Evolutionary conservation across 2,888 invertebrate species (phyloP).

Genomic region (Brenthis hecate): DNA sequence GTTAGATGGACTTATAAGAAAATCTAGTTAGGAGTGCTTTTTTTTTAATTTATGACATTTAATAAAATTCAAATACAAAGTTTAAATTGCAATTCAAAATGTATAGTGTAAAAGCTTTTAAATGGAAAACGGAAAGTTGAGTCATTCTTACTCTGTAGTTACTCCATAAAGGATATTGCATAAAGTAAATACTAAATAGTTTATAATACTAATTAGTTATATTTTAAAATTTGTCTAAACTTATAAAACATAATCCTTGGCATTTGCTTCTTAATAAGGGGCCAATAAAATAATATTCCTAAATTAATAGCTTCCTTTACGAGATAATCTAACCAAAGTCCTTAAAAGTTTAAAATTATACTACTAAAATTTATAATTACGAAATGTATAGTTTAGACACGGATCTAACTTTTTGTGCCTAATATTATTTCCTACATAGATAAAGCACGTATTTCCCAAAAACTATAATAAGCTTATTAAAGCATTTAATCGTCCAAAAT

Average conservation of each 20-base stretch:
- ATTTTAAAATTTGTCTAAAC: neutral
- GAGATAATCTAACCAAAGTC: slow-evolving; percentile 4
- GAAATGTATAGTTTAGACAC: slow-evolving; percentile 8
- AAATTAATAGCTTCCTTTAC: neutral
- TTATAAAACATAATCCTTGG: slow-evolving; percentile 2
- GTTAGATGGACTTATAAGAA: too few species aligned
- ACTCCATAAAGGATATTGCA: neutral
- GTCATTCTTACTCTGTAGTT: neutral
- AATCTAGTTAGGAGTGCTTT: too few species aligned
- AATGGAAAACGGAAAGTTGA: too few species aligned
- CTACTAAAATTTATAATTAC: slow-evolving; percentile 1
- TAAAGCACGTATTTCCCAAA: slow-evolving; percentile 25
- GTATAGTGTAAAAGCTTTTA: too few species aligned
- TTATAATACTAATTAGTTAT: neutral
- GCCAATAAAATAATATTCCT: neutral
- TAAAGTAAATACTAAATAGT: neutral
- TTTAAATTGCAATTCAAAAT: too few species aligned
- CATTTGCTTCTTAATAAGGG: slow-evolving; percentile 6
- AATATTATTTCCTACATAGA: slow-evolving; percentile 16
- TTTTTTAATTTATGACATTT: too few species aligned
- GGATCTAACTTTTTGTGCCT: slow-evolving; percentile 17
- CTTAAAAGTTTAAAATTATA: slow-evolving; percentile 8
- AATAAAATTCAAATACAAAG: too few species aligned
- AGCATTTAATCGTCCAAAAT: neutral
- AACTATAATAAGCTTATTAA: slow-evolving; percentile 13